A percentile compares a stretch with the other conserved stretches of the same genome.
Evolutionary conservation across 2,113 vertebrate genomes (phyloP).

Genomic region (Clarias batrachus): DNA sequence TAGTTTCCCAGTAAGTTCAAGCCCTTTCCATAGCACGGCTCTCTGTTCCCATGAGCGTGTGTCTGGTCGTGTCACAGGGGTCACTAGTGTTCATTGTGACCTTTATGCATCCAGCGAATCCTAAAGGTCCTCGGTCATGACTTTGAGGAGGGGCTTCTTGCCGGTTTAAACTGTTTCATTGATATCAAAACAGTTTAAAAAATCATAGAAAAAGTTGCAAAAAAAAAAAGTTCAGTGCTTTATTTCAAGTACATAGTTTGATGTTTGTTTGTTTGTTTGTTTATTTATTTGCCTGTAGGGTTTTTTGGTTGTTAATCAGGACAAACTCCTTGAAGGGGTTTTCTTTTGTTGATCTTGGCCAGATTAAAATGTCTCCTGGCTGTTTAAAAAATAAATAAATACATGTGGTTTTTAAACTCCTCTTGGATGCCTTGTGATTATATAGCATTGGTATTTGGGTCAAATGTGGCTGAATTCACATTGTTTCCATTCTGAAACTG

Average conservation of each 20-base stretch:
- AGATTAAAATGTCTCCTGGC: background rate
- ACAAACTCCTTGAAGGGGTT: background rate
- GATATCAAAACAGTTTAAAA: background rate
- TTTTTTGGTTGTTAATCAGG: background rate
- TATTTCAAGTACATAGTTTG: background rate
- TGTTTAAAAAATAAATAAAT: background rate
- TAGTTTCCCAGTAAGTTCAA: background rate
- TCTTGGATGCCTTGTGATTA: background rate
- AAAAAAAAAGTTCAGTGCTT: background rate
- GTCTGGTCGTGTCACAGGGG: constrained; percentile 24
- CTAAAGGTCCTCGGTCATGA: background rate
- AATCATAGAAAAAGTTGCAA: background rate
- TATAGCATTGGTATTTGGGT: constrained; percentile 14
- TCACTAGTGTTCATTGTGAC: background rate
- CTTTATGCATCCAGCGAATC: background rate
- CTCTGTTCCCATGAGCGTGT: constrained; percentile 18
- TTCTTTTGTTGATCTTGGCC: background rate
- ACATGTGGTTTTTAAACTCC: background rate
- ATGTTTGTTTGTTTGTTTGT: background rate
- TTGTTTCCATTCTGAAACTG: background rate
- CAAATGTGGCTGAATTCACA: background rate
- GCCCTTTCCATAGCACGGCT: background rate
- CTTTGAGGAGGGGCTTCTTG: background rate
- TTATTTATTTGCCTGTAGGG: background rate
- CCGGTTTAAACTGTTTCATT: background rate